Evolutionary conservation across 2,888 invertebrate species (phyloP), one percentile per base, ranked within the genome.

Genomic region (Therioaphis trifolii): DNA sequence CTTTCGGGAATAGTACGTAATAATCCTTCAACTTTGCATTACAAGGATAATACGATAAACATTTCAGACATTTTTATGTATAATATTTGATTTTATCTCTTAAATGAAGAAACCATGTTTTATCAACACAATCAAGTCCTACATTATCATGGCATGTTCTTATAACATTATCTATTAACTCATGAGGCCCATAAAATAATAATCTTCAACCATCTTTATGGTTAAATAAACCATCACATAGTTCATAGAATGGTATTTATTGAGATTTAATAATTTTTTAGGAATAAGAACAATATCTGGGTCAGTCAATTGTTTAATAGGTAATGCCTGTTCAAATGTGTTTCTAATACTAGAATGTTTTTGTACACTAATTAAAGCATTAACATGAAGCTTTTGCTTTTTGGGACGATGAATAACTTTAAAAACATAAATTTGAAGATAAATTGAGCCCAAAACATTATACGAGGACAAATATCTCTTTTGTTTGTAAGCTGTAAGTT

Each of bases 41-140:
- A 18, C 82, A 77, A 4, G 86, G 84, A 85, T 89, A 89, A 29
- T 87, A 86, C 63, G 88, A 88, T 4, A 89, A 79, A 84, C 89
- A 90, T 4, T 88, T 86, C 1, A 89, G 86, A 85, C 89, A 89
- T 11, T 88, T 87, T 0, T 68, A 84, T 4, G 89, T 88, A 85
- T 90, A 89, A 79, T 88, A 87, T 72, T 87, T 87, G 0, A 89
- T 87, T 68, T 88, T 89, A 1, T 86, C 79, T 46, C 86, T 85
- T 88, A 89, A 88, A 7, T 87, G 86, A 0, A 88, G 87, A 76
- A 89, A 89, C 88, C 89, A 89, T 0, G 88, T 88, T 75, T 88
- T 88, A 5, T 88, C 87, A 2, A 87, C 29, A 4, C 87, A 88
- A 84, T 88, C 87, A 85, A 89, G 88, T 12, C 88, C 88, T 14